These are phyloP conservation scores for Oplegnathus fasciatus DNA, from an alignment of 2,113 vertebrate genomes.

Conservation along the genomic window DNA sequence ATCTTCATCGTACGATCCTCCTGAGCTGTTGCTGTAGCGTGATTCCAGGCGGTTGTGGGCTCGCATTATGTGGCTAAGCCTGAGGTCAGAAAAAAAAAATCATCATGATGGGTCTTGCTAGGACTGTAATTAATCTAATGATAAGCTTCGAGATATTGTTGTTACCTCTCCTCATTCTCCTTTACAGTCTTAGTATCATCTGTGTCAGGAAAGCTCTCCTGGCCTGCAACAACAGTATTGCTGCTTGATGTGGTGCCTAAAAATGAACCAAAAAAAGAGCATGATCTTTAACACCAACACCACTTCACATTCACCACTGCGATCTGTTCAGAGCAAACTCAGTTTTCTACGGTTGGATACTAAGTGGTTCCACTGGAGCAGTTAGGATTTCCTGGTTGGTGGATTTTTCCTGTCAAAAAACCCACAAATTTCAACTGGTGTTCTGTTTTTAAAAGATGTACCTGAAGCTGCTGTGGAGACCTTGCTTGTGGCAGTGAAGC, in stretches of 20 bases:
- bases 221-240: slow-evolving; percentile 93
- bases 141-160: neutral
- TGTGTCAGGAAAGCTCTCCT: slow-evolving; percentile 90
- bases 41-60: slow-evolving; percentile 95
- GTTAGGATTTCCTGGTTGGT: slow-evolving; percentile 20
- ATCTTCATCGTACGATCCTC: slow-evolving; percentile 97
- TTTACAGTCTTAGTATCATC: slow-evolving; percentile 90
- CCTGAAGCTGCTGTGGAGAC: slow-evolving; percentile 90
- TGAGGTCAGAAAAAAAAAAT: slow-evolving; percentile 39
- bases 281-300: slow-evolving; percentile 12
- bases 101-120: neutral
- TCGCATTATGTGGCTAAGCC: slow-evolving; percentile 83
- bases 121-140: slow-evolving; percentile 6
- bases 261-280: slow-evolving; percentile 7
- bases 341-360: neutral
- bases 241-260: slow-evolving; percentile 95
- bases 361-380: slow-evolving; percentile 7
- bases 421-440: neutral
- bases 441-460: slow-evolving; percentile 64
- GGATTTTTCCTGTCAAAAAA: neutral
- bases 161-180: slow-evolving; percentile 94
- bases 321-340: slow-evolving; percentile 7
- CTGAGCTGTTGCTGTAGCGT: slow-evolving; percentile 97
- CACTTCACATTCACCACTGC: neutral
- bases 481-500: slow-evolving; percentile 93